phyloP scores from a whole-genome alignment of 1,140 invertebrate species.

The Solenopsis invicta region DNA sequence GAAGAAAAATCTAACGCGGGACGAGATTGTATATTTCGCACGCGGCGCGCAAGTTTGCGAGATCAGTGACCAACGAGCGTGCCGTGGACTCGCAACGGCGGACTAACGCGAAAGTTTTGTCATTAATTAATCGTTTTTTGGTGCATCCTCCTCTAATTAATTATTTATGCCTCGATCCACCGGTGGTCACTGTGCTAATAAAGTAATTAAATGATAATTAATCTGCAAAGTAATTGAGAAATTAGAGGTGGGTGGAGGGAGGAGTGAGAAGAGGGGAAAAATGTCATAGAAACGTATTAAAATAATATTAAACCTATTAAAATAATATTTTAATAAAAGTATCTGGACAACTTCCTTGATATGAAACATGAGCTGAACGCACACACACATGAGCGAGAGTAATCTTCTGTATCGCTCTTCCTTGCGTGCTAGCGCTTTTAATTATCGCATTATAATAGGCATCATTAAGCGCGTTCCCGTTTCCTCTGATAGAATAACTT shows the following conservation, averaged over 20 bases:
- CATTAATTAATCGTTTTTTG: slow-evolving; percentile 72
- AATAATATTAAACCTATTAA: neutral
- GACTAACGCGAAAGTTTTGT: slow-evolving; percentile 60
- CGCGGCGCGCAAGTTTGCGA: slow-evolving; percentile 43
- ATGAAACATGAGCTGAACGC: slow-evolving; percentile 3
- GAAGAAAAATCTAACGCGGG: slow-evolving; percentile 54
- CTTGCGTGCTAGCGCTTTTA: slow-evolving; percentile 35
- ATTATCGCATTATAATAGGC: slow-evolving; percentile 53
- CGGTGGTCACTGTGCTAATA: slow-evolving; percentile 24
- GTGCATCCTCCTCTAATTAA: slow-evolving; percentile 36
- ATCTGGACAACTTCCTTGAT: slow-evolving; percentile 19
- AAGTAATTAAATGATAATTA: slow-evolving; percentile 69
- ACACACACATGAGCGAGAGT: neutral
- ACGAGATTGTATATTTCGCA: slow-evolving; percentile 54
- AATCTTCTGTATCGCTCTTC: slow-evolving; percentile 20
- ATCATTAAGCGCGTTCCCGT: slow-evolving; percentile 42
- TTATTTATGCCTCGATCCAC: slow-evolving; percentile 59
- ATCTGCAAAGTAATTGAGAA: slow-evolving; percentile 39
- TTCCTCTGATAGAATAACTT: slow-evolving; percentile 36
- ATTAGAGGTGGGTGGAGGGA: neutral
- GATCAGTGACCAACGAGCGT: slow-evolving; percentile 48
- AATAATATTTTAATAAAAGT: neutral
- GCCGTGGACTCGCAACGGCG: slow-evolving; percentile 41
- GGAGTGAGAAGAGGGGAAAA: too few species aligned
- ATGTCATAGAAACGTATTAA: neutral